Conservation (phyloP, 2,113 vertebrate genomes). For the Microcebus murinus region DNA sequence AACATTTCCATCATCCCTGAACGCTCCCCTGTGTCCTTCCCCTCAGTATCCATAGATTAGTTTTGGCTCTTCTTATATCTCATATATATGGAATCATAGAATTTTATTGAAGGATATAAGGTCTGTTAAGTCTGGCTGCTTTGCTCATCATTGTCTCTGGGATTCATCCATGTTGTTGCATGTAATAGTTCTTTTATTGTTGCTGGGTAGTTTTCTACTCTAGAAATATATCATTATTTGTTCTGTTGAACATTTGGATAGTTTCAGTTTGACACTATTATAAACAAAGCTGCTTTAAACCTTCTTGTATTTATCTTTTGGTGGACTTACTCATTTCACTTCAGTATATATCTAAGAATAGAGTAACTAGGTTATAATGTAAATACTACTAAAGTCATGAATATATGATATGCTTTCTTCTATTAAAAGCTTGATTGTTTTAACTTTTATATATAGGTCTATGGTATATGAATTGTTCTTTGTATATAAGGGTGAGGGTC, state of each 20-base stretch:
- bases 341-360: neutral
- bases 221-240: neutral
- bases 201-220: neutral
- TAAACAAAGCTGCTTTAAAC: conserved; percentile 12
- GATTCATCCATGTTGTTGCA: neutral
- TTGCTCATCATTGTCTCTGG: neutral
- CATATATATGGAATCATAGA: neutral
- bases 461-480: neutral
- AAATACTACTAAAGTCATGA: conserved; percentile 6
- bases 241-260: conserved; percentile 31
- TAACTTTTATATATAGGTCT: conserved; percentile 9
- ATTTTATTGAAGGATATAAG: neutral
- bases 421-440: conserved; percentile 17
- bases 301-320: neutral
- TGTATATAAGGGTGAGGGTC: neutral
- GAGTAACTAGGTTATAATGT: neutral
- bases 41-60: neutral
- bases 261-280: neutral
- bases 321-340: neutral
- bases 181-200: neutral
- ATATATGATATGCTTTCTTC: neutral
- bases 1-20: neutral
- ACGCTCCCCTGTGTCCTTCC: neutral
- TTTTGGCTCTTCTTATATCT: neutral
- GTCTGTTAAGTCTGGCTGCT: neutral